Evolutionary conservation across 2,888 invertebrate species (phyloP).

Genomic region (Mimumesa dahlbomi): DNA sequence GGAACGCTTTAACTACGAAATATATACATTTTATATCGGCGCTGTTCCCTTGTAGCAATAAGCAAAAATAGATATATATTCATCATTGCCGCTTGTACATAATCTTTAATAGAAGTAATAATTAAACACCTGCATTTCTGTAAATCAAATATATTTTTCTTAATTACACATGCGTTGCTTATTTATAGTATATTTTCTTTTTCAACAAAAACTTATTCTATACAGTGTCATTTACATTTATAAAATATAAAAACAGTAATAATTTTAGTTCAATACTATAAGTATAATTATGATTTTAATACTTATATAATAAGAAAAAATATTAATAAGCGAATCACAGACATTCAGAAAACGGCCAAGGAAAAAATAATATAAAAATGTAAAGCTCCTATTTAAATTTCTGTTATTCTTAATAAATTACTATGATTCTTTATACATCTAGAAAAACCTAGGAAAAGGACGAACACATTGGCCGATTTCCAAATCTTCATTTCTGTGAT

Average conservation of each 20-base stretch:
- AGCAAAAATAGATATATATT: too few relatives aligned
- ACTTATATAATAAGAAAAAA: constrained; percentile 56
- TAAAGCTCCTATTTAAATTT: constrained; percentile 37
- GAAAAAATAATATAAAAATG: constrained; percentile 37
- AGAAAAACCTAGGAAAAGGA: constrained; percentile 52
- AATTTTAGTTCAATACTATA: constrained; percentile 62
- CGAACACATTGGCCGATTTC: constrained; percentile 65
- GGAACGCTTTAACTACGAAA: background rate
- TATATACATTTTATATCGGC: too few relatives aligned
- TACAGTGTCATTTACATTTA: constrained; percentile 61
- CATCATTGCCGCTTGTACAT: constrained; percentile 26
- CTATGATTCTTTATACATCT: constrained; percentile 59
- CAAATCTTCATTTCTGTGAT: constrained; percentile 63
- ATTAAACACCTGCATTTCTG: constrained; percentile 27
- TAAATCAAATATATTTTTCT: constrained; percentile 61
- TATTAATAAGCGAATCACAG: constrained; percentile 63
- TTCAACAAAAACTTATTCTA: constrained; percentile 52
- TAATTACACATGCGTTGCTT: constrained; percentile 30
- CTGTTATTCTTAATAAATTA: constrained; percentile 62
- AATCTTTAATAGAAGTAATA: constrained; percentile 5
- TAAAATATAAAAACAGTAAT: constrained; percentile 73
- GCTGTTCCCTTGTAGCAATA: too few relatives aligned
- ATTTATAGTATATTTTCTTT: constrained; percentile 49
- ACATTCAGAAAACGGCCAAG: constrained; percentile 68
- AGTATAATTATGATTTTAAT: constrained; percentile 57